phyloP scores from a whole-genome alignment of 2,797 vertebrate species.

The Sternarchorhynchus goeldii region DNA sequence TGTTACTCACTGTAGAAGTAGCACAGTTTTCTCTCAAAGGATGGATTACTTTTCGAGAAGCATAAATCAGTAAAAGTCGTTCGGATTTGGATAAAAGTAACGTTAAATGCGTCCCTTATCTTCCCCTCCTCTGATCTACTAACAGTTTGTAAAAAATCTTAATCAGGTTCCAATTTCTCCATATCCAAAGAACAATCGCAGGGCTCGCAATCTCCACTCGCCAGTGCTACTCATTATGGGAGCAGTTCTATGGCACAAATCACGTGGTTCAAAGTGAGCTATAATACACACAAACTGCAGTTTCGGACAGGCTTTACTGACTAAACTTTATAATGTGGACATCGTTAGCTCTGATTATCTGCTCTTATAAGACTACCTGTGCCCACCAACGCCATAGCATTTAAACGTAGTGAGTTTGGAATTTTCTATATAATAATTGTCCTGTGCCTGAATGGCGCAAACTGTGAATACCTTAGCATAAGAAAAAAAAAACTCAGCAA shows the following conservation, averaged over 20 bases:
- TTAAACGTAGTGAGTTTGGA: no score
- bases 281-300: not conserved
- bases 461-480: no score
- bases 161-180: not conserved
- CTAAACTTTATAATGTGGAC: not conserved
- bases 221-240: conserved; percentile 16
- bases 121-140: not conserved
- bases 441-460: no score
- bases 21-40: conserved; percentile 19
- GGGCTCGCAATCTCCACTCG: not conserved
- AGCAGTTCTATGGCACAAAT: conserved; percentile 17
- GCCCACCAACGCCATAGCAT: no score
- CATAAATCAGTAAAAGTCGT: not conserved
- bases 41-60: conserved; percentile 19
- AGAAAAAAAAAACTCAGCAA: no score
- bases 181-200: conserved; percentile 5
- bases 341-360: not conserved
- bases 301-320: not conserved
- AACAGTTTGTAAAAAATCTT: not conserved
- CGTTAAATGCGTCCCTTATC: not conserved
- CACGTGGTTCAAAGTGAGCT: conserved; percentile 41
- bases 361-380: no score
- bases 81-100: not conserved
- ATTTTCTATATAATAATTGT: no score
- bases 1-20: conserved; percentile 26